These are phyloP conservation scores for Axinella damicornis DNA, from an alignment of 37 sponge, comb jelly and placozoan species.

Conservation along the genomic window DNA sequence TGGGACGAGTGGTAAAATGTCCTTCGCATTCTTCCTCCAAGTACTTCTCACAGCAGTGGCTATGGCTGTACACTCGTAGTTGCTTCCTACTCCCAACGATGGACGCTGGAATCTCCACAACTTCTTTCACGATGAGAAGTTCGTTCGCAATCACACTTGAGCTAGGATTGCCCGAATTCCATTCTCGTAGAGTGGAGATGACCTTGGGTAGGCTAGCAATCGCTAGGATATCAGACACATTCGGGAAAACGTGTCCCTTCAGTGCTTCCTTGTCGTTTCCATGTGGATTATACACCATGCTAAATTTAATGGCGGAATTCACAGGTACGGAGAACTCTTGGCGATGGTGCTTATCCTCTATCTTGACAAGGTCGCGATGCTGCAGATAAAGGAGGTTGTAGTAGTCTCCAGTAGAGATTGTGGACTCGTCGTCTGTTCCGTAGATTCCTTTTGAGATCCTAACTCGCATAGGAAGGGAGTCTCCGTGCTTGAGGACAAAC, in stretches of 20 bases:
- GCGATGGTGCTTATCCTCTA: slow-evolving; percentile 14
- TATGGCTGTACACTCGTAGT: slow-evolving; percentile 36
- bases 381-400: slow-evolving; percentile 46
- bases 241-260: slow-evolving; percentile 25
- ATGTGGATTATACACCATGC: slow-evolving; percentile 34
- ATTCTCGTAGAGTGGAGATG: slow-evolving; percentile 10
- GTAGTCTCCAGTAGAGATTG: slow-evolving; percentile 37
- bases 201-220: slow-evolving; percentile 41
- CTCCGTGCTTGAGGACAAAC: too few relatives aligned
- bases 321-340: slow-evolving; percentile 46
- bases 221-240: slow-evolving; percentile 20
- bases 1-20: slow-evolving; percentile 44
- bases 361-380: slow-evolving; percentile 4
- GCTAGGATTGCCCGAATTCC: neutral
- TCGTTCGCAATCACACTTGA: slow-evolving; percentile 1
- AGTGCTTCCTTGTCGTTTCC: slow-evolving; percentile 37
- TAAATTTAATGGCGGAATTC: slow-evolving; percentile 41
- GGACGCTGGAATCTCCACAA: neutral
- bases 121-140: slow-evolving; percentile 7
- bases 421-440: slow-evolving; percentile 21
- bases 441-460: neutral
- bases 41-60: neutral
- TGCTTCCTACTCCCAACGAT: neutral
- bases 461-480: too few relatives aligned
- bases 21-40: slow-evolving; percentile 28